phyloP scores from a whole-genome alignment of 2,113 vertebrate genomes.

The Alces alces region DNA sequence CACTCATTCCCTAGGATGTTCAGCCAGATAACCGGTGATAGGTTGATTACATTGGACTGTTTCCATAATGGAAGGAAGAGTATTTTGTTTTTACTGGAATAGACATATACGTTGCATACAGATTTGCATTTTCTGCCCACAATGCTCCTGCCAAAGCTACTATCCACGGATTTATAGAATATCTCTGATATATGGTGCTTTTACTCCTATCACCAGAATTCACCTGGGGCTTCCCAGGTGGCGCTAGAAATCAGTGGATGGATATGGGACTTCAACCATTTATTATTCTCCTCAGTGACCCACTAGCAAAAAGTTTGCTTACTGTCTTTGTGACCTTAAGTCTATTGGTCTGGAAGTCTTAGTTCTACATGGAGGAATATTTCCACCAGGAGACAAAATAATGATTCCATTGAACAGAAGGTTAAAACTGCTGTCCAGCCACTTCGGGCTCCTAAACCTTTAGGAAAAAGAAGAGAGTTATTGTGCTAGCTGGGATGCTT shows the following conservation, averaged over 20 bases:
- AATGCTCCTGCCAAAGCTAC: neutral
- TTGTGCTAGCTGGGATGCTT: neutral
- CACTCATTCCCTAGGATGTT: neutral
- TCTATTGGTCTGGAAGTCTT: neutral
- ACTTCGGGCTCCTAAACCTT: neutral
- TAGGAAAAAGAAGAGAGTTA: neutral
- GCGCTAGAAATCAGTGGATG: neutral
- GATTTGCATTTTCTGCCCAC: neutral
- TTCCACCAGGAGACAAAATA: neutral
- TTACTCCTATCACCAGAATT: neutral
- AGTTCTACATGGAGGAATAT: neutral
- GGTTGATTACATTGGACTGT: neutral
- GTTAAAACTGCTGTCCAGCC: neutral
- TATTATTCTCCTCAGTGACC: neutral
- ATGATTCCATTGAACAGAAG: neutral
- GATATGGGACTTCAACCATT: neutral
- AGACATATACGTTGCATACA: neutral
- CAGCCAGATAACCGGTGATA: neutral
- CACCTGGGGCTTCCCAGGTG: neutral
- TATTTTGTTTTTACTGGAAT: neutral
- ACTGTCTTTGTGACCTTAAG: neutral
- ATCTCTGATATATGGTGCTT: neutral
- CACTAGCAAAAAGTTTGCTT: neutral
- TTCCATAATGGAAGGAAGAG: neutral
- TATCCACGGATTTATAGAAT: neutral